Base-by-base conservation (phyloP, 2,888 invertebrate genomes). In the Eupithecia centaureata region DNA sequence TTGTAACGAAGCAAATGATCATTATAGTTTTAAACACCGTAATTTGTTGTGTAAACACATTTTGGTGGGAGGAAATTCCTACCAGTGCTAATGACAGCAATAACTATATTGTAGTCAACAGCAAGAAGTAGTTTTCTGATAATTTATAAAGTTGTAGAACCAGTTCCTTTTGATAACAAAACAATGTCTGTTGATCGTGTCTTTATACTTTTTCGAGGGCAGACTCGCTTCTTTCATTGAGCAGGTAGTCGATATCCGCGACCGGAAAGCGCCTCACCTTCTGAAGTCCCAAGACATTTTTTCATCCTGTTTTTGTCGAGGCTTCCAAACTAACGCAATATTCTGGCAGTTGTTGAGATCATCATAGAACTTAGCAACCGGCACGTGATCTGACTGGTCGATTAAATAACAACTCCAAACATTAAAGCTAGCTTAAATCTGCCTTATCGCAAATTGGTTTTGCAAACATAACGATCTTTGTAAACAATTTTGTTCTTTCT, bases 181-280 rank as follows among this genome's bases (percentile, higher is more conserved):
- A 73, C 68, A 61, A 67, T 70, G 63, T 67, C 65, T 66, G 51
- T 28, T 58, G 70, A 60, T 54, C 65, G 68, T 68, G 63, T 67
- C 67, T 72, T 47, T 70, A 54, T 66, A 66, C 63, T 73, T 71
- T 68, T 70, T 76, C 73, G 75, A 74, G 77, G 76, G 77, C 80
- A 79, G 80, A 79, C 78, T 79, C 79, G 80, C 80, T 84, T 81
- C 81, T 80, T 79, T 79, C 80, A 80, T 81, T 80, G 75, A 85
- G 87, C 91, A 92, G 92, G 92, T 91, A 91, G 89, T 84, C 82
- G 83, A 82, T 78, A 82, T 75, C 79, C 81, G 82, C 82, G 82
- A 80, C 86, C 90, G 89, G 87, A 89, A 86, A 87, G 82, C 80
- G 81, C 79, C 57, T 86, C 82, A 83, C 84, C 81, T 81, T 77